Base-by-base conservation (phyloP, 2,888 invertebrate species). In the Pecten maximus region DNA sequence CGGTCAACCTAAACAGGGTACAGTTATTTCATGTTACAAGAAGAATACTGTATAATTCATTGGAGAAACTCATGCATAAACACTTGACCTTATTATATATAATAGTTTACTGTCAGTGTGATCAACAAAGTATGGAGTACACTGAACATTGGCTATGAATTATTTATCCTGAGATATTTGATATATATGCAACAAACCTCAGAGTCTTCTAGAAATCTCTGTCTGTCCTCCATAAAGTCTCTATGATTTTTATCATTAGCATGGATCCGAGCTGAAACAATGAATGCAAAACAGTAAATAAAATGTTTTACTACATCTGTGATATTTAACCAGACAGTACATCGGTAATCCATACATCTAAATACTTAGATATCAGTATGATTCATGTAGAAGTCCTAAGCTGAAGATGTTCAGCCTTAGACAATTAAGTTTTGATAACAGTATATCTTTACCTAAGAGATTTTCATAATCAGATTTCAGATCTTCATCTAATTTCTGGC, bases 401-500 rank as follows among this genome's bases (percentile, higher is more conserved):
- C n/a, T n/a, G n/a, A n/a, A n/a, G n/a, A n/a, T n/a, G n/a, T 15
- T 19, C 54, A 54, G 1, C 54, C 23, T 54, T 48, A 28, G 12
- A 23, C 48, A 40, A 12, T n/a, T 12, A 35, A 23, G 39, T 35
- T 15, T 48, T 2, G 23, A 35, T 87, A 39, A 23, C n/a, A 50
- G 44, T 28, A 35, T 28, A 15, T 91, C 94, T 93, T 74, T 91
- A 95, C 95, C 92, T 0, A 93, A 87, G 0, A 94, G 91, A 44
- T 93, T 93, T 90, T 93, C 93, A 90, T 93, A 93, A 39, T 94
- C 93, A 35, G 87, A 88, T n/a, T 92, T 92, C 6, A 95, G 89
- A 50, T 93, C 93, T 60, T 95, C 94, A 40, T 94, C 94, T 40
- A 96, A 93, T 87, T 94, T 94, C 88, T 94, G 92, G 12, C 93